Conservation (phyloP, 2,888 invertebrate species). For the Tetrapedia diversipes region DNA sequence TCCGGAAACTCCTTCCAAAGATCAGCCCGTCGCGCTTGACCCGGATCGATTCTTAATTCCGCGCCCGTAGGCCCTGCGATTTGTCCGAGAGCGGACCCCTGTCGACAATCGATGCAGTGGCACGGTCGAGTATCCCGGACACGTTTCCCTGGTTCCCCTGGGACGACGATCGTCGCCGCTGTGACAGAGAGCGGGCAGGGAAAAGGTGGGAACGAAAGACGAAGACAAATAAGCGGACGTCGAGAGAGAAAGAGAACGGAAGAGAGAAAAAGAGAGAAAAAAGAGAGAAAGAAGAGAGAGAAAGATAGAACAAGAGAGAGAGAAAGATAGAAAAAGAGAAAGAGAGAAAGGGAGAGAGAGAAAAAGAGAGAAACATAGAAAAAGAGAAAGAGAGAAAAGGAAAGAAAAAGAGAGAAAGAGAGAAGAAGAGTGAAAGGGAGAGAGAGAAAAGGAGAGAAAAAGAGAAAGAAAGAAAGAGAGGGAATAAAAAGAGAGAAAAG, state of each 20-base stretch:
- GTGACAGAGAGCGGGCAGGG: slow-evolving; percentile 58
- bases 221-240: background rate
- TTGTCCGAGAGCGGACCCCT: slow-evolving; percentile 38
- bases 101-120: slow-evolving; percentile 63
- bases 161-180: slow-evolving; percentile 61
- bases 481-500: too few species aligned
- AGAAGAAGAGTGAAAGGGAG: background rate
- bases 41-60: slow-evolving; percentile 39
- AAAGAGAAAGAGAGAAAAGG: background rate
- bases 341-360: background rate
- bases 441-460: slow-evolving; percentile 5
- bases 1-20: background rate
- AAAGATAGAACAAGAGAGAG: too few species aligned
- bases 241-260: background rate
- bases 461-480: background rate
- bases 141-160: slow-evolving; percentile 61
- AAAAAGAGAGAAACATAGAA: background rate
- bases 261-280: slow-evolving; percentile 15
- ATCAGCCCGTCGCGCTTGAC: background rate
- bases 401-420: slow-evolving; percentile 1
- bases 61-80: slow-evolving; percentile 51
- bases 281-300: background rate
- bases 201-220: slow-evolving; percentile 32
- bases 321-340: background rate
- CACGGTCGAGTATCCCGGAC: slow-evolving; percentile 65